Evolutionary conservation across 1,140 invertebrate genomes (phyloP).

Genomic region (Listronotus oregonensis): DNA sequence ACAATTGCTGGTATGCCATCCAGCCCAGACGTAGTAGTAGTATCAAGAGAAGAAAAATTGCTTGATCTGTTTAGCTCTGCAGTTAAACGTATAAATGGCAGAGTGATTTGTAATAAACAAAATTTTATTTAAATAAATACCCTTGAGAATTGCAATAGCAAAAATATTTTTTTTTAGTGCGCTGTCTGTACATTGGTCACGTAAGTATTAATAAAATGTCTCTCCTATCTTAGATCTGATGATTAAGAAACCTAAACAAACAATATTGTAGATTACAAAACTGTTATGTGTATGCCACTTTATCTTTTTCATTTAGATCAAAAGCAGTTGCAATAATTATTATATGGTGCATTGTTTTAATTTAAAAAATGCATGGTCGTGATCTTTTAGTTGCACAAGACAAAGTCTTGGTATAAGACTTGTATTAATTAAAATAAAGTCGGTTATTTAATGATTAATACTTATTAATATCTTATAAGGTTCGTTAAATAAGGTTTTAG

Average conservation of each 20-base stretch:
- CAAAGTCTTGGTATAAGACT: constrained; percentile 12
- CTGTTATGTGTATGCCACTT: constrained; percentile 4
- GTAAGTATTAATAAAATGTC: no score
- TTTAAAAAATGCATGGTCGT: constrained; percentile 19
- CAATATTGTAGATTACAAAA: constrained; percentile 15
- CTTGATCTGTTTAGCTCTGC: no score
- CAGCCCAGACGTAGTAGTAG: no score
- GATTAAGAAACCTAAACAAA: neutral
- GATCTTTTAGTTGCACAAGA: constrained; percentile 20
- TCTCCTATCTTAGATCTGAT: no score
- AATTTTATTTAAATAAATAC: no score
- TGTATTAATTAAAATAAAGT: constrained; percentile 20
- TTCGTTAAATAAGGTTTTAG: constrained; percentile 12
- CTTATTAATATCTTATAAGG: constrained; percentile 15
- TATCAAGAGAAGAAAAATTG: no score
- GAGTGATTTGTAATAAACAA: no score
- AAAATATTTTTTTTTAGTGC: no score
- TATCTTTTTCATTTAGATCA: constrained; percentile 17
- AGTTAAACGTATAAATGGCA: no score
- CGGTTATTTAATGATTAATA: constrained; percentile 12
- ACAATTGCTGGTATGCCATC: no score
- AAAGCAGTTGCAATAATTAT: constrained; percentile 9
- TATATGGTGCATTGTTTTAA: constrained; percentile 23
- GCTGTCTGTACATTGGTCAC: no score
- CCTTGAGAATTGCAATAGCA: no score